Conservation (phyloP, 2,797 vertebrate species). For the Pseudopleuronectes americanus region DNA sequence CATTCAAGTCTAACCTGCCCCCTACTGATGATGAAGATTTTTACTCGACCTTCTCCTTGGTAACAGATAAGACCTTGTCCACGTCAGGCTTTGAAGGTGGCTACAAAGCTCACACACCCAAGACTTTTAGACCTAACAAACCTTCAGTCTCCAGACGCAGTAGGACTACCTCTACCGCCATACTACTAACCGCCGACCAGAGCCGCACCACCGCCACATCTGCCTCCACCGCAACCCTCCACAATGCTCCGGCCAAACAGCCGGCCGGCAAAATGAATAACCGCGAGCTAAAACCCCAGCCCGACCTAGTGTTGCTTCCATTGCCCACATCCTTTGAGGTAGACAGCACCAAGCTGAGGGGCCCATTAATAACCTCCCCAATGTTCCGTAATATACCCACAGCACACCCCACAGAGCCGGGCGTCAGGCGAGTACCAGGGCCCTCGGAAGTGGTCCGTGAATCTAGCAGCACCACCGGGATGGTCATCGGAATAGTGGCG, state of each 20-base stretch:
- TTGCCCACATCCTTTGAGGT: constrained; percentile 99
- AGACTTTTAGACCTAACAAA: constrained; percentile 99
- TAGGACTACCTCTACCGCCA: constrained; percentile 95
- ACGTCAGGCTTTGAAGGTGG: constrained; percentile 99
- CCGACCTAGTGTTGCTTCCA: constrained; percentile 97
- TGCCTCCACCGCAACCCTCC: constrained; percentile 94
- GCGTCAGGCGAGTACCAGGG: constrained; percentile 98
- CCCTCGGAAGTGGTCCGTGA: constrained; percentile 99
- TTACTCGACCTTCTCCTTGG: constrained; percentile 99
- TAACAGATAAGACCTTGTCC: constrained; percentile 99
- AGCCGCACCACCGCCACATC: constrained; percentile 94
- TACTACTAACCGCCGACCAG: constrained; percentile 96
- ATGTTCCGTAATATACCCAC: constrained; percentile 99
- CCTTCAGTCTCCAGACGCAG: constrained; percentile 95
- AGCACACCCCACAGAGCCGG: constrained; percentile 99
- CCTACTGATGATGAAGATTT: constrained; percentile 99
- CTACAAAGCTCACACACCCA: constrained; percentile 97
- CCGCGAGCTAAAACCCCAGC: constrained; percentile 98
- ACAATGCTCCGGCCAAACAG: constrained; percentile 87
- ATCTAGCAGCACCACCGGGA: constrained; percentile 99
- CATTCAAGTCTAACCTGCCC: constrained; percentile 99
- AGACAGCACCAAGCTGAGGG: constrained; percentile 99
- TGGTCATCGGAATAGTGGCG: constrained; percentile 99
- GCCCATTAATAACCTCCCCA: constrained; percentile 99
- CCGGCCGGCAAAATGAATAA: constrained; percentile 98